Evolutionary conservation across 2,113 vertebrate genomes (phyloP).

Genomic region (Oxygymnocypris stewartii): DNA sequence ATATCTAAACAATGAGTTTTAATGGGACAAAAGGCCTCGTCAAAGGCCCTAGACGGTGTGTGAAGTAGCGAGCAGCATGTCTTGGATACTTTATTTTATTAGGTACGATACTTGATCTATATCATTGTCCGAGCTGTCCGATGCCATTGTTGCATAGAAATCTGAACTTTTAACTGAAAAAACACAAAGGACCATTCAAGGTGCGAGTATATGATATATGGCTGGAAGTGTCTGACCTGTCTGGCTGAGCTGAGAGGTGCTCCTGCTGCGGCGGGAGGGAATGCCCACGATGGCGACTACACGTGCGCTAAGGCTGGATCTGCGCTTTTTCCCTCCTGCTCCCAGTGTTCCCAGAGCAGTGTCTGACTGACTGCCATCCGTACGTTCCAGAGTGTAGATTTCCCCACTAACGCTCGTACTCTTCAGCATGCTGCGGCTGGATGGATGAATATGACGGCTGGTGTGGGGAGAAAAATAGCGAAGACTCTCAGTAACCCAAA

Average conservation of each 20-base stretch:
- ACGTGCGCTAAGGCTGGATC: constrained; percentile 94
- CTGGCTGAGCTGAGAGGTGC: constrained; percentile 96
- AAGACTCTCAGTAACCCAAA: background rate
- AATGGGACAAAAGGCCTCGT: background rate
- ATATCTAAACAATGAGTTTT: background rate
- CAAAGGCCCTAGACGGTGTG: background rate
- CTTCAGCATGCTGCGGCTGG: constrained; percentile 90
- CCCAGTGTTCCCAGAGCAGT: constrained; percentile 91
- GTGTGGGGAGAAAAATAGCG: background rate
- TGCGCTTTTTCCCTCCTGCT: constrained; percentile 89
- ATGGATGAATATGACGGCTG: constrained; percentile 89
- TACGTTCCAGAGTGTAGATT: constrained; percentile 92
- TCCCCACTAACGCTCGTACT: constrained; percentile 97
- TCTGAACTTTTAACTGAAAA: background rate
- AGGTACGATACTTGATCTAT: background rate
- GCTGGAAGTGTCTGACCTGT: constrained; percentile 67
- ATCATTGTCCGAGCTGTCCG: background rate
- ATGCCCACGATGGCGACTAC: constrained; percentile 89
- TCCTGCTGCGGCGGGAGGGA: constrained; percentile 86
- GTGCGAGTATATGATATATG: background rate
- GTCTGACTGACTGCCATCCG: constrained; percentile 97
- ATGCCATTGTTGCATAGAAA: constrained; percentile 11
- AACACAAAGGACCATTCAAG: background rate
- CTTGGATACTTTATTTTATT: background rate
- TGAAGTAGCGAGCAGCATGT: background rate